Conservation (phyloP, 1,140 invertebrate genomes). For the Drosophila simulans region DNA sequence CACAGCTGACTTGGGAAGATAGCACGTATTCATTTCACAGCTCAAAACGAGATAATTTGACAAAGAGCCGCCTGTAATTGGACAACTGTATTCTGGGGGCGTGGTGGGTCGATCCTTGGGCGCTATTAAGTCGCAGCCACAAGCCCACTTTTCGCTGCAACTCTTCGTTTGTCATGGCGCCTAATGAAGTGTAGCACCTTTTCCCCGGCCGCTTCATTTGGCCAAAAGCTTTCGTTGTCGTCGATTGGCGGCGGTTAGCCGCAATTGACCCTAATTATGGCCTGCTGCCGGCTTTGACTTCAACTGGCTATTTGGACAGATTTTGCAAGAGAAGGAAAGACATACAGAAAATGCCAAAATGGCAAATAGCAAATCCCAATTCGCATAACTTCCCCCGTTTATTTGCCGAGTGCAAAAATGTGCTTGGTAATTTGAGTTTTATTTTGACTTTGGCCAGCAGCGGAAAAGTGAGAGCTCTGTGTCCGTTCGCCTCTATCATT, state of each 20-base stretch:
- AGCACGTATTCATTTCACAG: constrained; percentile 32
- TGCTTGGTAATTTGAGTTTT: constrained; percentile 42
- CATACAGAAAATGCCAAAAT: constrained; percentile 6
- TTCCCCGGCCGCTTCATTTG: constrained; percentile 20
- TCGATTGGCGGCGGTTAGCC: constrained; percentile 57
- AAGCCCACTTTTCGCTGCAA: constrained; percentile 8
- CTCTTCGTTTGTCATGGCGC: constrained; percentile 59
- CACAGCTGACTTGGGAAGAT: constrained; percentile 38
- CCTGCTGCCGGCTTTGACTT: constrained; percentile 22
- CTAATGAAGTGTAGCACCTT: constrained; percentile 68
- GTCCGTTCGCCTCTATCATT: constrained; percentile 40
- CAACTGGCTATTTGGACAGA: constrained; percentile 39
- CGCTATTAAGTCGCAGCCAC: constrained; percentile 22
- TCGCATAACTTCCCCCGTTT: constrained; percentile 43
- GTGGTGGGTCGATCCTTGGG: constrained; percentile 28
- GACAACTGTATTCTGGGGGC: constrained; percentile 24
- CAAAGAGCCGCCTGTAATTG: constrained; percentile 38
- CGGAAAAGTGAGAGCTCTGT: constrained; percentile 48
- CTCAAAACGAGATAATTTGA: constrained; percentile 39
- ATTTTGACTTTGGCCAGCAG: constrained; percentile 10
- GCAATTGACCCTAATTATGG: constrained; percentile 74
- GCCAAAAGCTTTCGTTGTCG: constrained; percentile 42
- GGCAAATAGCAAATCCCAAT: constrained; percentile 39
- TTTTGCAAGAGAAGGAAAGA: constrained; percentile 42
- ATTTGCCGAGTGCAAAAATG: constrained; percentile 27